phyloP scores from a whole-genome alignment of 1,140 invertebrate species.

The Eufriesea mexicana region DNA sequence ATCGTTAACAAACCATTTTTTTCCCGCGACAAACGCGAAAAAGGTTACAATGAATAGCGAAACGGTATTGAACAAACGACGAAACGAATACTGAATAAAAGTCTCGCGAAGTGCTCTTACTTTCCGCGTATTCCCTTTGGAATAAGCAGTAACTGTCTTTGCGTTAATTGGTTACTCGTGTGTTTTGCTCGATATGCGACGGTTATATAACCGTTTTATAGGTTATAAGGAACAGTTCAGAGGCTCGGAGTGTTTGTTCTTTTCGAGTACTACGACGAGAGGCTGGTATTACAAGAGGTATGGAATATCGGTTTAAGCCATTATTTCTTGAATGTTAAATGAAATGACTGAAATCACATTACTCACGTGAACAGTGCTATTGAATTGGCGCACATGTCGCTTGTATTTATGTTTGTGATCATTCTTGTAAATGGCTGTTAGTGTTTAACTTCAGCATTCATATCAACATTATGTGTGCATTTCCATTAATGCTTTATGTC shows the following conservation, averaged over 20 bases:
- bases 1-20: not conserved
- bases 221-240: not conserved
- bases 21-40: not conserved
- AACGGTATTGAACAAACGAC: not conserved
- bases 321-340: too few species aligned
- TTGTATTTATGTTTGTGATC: not conserved
- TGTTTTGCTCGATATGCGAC: not conserved
- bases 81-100: not conserved
- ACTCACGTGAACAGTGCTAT: too few species aligned
- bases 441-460: not conserved
- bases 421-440: not conserved
- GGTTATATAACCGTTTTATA: not conserved
- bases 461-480: not conserved
- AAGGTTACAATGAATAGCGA: not conserved
- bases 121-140: not conserved
- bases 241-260: not conserved
- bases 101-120: not conserved
- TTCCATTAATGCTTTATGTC: not conserved
- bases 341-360: too few species aligned
- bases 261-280: not conserved
- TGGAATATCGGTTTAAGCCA: too few species aligned
- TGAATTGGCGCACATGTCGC: not conserved
- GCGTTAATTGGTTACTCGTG: not conserved
- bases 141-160: not conserved
- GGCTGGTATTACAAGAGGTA: too few species aligned